phyloP scores from a whole-genome alignment of 2,888 invertebrate genomes.

The Epinotia nisella region DNA sequence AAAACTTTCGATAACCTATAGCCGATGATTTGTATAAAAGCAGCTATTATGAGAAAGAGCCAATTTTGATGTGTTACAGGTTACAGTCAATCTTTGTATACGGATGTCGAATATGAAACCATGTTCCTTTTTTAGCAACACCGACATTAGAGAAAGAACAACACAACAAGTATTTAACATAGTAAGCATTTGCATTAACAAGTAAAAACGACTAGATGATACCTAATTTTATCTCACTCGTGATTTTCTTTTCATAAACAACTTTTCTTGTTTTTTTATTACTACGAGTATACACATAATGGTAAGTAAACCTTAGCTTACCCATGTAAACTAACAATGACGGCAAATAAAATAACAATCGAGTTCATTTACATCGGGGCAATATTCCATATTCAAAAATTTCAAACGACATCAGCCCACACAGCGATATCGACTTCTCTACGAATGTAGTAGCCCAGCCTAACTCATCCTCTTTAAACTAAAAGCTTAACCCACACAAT shows the following conservation, averaged over 20 bases:
- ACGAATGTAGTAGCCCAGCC: background rate
- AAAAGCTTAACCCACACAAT: constrained; percentile 4
- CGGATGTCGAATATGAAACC: no score
- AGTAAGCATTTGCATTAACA: no score
- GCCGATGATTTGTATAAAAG: constrained; percentile 23
- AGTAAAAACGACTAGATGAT: background rate
- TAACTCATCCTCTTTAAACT: background rate
- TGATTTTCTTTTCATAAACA: background rate
- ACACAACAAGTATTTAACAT: no score
- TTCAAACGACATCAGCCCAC: background rate
- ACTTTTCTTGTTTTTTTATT: no score
- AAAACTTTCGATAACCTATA: constrained; percentile 39
- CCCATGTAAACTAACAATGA: no score
- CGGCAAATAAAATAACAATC: no score
- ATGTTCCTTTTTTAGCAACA: no score
- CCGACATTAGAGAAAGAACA: no score
- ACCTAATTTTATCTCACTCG: background rate
- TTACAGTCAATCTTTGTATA: background rate
- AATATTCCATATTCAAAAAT: no score
- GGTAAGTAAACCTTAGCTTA: no score
- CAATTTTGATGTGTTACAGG: background rate
- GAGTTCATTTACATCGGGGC: no score
- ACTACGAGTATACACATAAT: no score
- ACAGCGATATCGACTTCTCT: background rate
- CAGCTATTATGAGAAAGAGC: constrained; percentile 12